Percentiles rank a stretch among this genome's conserved stretches.
phyloP scores from a whole-genome alignment of 2,888 invertebrate genomes.

The Lasioglossum villosulum region DNA sequence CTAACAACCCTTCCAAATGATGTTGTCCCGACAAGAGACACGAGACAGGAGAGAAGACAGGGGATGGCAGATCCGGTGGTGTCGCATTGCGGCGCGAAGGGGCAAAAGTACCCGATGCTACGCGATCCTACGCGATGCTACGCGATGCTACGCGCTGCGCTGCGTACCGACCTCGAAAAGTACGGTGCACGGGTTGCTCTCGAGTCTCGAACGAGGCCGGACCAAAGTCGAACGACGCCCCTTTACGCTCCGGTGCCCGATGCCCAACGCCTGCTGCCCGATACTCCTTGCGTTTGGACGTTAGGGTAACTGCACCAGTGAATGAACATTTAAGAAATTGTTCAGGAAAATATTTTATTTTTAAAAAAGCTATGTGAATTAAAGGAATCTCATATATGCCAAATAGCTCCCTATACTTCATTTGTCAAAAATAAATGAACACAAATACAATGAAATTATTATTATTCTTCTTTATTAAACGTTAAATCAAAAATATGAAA shows the following conservation, averaged over 20 bases:
- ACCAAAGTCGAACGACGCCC: constrained; percentile 56
- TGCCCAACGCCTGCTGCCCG: background rate
- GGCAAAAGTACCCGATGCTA: constrained; percentile 65
- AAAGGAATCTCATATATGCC: too few relatives aligned
- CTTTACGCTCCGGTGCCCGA: background rate
- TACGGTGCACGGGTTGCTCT: constrained; percentile 59
- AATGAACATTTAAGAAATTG: too few relatives aligned
- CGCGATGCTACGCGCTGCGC: constrained; percentile 20
- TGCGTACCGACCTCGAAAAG: constrained; percentile 74
- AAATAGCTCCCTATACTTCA: too few relatives aligned
- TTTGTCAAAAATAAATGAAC: too few relatives aligned
- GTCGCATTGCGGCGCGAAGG: constrained; percentile 82
- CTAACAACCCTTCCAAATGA: constrained; percentile 33
- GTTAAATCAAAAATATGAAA: too few relatives aligned
- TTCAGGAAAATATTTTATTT: too few relatives aligned
- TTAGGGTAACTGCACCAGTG: too few relatives aligned
- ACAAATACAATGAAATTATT: too few relatives aligned
- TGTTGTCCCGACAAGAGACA: constrained; percentile 35
- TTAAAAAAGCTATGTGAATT: too few relatives aligned
- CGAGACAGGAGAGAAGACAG: constrained; percentile 53
- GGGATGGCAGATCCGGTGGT: constrained; percentile 72
- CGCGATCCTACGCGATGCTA: background rate
- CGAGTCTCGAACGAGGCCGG: constrained; percentile 52
- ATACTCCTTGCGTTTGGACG: background rate
- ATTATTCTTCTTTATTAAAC: too few relatives aligned